Percentiles rank a stretch among this genome's conserved stretches.
Conservation (phyloP, 2,113 vertebrate genomes). For the Mesitornis unicolor region DNA sequence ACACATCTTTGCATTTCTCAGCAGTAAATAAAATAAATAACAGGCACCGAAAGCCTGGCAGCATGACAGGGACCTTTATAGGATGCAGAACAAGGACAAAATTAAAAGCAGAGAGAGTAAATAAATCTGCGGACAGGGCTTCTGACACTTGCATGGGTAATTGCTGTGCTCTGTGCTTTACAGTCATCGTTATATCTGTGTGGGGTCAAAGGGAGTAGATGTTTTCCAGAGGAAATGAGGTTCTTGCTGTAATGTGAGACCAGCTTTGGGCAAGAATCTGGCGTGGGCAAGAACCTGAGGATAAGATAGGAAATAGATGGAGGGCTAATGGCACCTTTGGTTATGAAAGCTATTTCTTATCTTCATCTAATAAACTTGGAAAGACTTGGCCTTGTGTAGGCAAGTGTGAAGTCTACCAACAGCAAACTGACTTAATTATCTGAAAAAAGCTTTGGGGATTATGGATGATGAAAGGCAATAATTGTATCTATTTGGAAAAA, state of each 20-base stretch:
- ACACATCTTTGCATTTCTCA: constrained; percentile 32
- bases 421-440: background rate
- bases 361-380: background rate
- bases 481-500: background rate
- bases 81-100: background rate
- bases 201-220: background rate
- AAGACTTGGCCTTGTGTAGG: background rate
- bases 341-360: background rate
- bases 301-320: background rate
- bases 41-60: background rate
- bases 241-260: background rate
- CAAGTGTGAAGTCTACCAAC: background rate
- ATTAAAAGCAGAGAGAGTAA: constrained; percentile 2
- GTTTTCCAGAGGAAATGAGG: background rate
- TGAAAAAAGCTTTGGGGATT: background rate
- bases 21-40: constrained; percentile 48
- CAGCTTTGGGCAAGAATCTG: background rate
- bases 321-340: background rate
- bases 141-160: background rate
- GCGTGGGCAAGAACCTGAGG: background rate
- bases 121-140: background rate
- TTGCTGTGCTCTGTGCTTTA: background rate
- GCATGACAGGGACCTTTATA: background rate
- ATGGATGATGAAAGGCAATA: background rate
- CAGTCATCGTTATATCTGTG: background rate